Percentiles rank a stretch among this genome's conserved stretches.
Evolutionary conservation across 1,140 invertebrate species (phyloP).

Genomic region (Pseudomyrmex sp.): DNA sequence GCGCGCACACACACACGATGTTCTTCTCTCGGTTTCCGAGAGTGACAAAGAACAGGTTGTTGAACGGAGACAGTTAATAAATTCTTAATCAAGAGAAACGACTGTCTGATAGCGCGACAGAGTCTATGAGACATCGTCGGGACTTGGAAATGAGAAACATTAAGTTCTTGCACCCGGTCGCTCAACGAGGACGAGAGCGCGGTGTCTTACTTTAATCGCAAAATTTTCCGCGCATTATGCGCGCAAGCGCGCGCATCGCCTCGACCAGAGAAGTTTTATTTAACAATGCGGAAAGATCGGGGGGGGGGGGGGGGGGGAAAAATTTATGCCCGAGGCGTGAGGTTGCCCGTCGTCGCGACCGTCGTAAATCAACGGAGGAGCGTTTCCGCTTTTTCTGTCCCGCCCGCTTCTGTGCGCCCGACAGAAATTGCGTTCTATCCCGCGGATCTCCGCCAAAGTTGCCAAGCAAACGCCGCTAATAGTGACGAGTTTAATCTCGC

Average conservation of each 20-base stretch:
- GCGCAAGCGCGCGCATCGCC: conserved; percentile 35
- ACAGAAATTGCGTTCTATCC: conserved; percentile 22
- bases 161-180: conserved; percentile 37
- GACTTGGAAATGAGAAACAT: conserved; percentile 44
- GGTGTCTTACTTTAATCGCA: conserved; percentile 33
- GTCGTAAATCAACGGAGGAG: conserved; percentile 55
- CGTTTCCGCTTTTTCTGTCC: conserved; percentile 10
- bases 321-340: conserved; percentile 64
- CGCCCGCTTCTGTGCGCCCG: conserved; percentile 8
- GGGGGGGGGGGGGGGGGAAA: background rate
- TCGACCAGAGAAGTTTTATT: conserved; percentile 60
- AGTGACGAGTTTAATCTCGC: conserved; percentile 29
- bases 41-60: background rate
- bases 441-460: background rate
- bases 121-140: background rate
- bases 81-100: conserved; percentile 25
- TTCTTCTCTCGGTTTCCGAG: background rate
- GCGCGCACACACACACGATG: no score
- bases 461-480: background rate
- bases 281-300: conserved; percentile 40
- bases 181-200: background rate
- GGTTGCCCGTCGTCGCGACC: conserved; percentile 31
- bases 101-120: conserved; percentile 7
- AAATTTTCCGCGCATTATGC: conserved; percentile 55
- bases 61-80: conserved; percentile 26